A percentile compares a stretch with the other conserved stretches of the same genome.
Conservation (phyloP, 30 jellyfish, hydroid and myxozoan species). For the Turritopsis dohrnii region DNA sequence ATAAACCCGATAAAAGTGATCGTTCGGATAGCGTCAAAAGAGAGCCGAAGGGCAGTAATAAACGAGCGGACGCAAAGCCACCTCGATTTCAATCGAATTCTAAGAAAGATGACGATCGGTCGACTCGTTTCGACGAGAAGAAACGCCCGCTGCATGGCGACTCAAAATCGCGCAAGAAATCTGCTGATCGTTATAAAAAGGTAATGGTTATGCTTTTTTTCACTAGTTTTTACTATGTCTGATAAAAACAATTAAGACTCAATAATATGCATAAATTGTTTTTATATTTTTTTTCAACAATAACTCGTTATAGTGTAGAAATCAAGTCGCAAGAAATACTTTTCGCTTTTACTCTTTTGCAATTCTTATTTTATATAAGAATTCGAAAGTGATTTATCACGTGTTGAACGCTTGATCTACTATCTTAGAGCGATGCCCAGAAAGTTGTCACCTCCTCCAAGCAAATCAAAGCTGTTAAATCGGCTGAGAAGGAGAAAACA, state of each 20-base stretch:
- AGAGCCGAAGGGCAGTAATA: not conserved
- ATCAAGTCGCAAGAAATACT: no score
- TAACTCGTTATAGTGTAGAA: no score
- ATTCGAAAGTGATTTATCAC: no score
- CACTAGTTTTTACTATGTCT: no score
- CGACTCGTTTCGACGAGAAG: not conserved
- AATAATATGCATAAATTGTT: no score
- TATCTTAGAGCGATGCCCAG: not conserved
- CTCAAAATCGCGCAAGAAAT: not conserved
- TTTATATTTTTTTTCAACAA: no score
- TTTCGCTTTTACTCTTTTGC: no score
- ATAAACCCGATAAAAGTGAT: not conserved
- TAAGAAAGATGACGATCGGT: slow-evolving; percentile 18
- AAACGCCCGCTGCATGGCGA: not conserved
- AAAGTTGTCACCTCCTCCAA: not conserved
- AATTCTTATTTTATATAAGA: no score
- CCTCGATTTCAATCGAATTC: slow-evolving; percentile 23
- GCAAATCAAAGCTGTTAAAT: not conserved
- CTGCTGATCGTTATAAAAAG: slow-evolving; percentile 7
- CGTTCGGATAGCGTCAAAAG: slow-evolving; percentile 1
- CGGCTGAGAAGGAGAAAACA: not conserved
- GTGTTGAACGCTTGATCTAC: no score
- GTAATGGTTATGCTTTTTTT: not conserved
- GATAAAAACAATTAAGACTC: no score
- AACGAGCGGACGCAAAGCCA: slow-evolving; percentile 11